Evolutionary conservation across 2,113 vertebrate genomes (phyloP).

Genomic region (Procavia capensis): DNA sequence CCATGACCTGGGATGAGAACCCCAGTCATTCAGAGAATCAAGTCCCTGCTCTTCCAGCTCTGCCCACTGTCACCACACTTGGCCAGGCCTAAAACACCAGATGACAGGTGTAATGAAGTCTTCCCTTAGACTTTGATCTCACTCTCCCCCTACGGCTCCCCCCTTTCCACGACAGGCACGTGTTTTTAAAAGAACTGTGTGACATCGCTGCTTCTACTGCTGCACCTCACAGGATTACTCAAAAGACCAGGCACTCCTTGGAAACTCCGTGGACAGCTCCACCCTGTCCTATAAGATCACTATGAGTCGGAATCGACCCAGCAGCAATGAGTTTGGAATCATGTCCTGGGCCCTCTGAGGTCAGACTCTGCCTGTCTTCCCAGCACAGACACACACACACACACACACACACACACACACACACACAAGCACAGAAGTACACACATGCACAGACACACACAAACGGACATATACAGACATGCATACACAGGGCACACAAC

Average conservation of each 20-base stretch:
- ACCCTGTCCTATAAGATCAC: too few relatives aligned
- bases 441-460: too few relatives aligned
- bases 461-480: rapidly evolving
- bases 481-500: too few relatives aligned
- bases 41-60: background rate
- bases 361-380: background rate
- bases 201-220: background rate
- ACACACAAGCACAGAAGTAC: rapidly evolving
- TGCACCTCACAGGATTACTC: background rate
- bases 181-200: background rate
- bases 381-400: background rate
- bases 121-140: background rate
- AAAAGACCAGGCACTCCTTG: too few relatives aligned
- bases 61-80: background rate
- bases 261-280: too few relatives aligned
- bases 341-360: background rate
- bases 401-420: too few relatives aligned
- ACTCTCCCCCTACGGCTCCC: background rate
- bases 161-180: background rate
- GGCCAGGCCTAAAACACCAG: background rate
- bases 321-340: too few relatives aligned
- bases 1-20: background rate
- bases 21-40: background rate
- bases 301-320: too few relatives aligned
- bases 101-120: background rate